Conservation (phyloP, 2,113 vertebrate species). For the Leiothrix lutea region DNA sequence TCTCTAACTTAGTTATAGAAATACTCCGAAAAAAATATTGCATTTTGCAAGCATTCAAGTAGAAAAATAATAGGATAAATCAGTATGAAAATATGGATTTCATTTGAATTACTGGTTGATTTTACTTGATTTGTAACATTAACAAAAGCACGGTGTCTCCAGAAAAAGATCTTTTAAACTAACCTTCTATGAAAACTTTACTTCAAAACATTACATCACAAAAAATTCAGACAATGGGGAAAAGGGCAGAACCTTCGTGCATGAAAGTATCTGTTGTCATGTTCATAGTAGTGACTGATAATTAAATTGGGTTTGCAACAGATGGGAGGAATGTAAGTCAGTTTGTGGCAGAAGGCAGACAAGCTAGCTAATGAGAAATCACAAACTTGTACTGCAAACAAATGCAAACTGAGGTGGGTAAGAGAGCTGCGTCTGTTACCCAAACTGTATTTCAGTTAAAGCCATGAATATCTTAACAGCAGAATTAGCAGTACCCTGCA, state of each 20-base stretch:
- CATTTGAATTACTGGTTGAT: background rate
- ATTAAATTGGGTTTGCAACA: slow-evolving; percentile 58
- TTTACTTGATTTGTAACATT: background rate
- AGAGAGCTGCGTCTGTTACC: background rate
- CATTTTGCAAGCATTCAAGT: background rate
- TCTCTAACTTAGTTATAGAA: background rate
- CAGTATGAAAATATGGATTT: background rate
- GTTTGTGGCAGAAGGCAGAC: slow-evolving; percentile 60
- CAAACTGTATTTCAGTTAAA: slow-evolving; percentile 4
- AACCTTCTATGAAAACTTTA: background rate
- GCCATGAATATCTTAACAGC: background rate
- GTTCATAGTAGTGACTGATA: background rate
- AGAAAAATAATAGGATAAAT: background rate
- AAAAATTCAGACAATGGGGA: background rate
- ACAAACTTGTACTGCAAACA: background rate
- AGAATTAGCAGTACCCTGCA: background rate
- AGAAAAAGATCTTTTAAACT: background rate
- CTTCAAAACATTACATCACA: background rate
- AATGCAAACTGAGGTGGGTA: background rate
- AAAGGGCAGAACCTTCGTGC: background rate
- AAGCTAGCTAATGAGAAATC: slow-evolving; percentile 42
- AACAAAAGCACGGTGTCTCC: background rate
- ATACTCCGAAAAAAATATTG: background rate
- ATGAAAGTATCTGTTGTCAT: slow-evolving; percentile 4
- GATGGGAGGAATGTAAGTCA: slow-evolving; percentile 61